A percentile compares a stretch with the other conserved stretches of the same genome.
Conservation (phyloP, 2,113 vertebrate genomes). For the Camelus dromedarius region DNA sequence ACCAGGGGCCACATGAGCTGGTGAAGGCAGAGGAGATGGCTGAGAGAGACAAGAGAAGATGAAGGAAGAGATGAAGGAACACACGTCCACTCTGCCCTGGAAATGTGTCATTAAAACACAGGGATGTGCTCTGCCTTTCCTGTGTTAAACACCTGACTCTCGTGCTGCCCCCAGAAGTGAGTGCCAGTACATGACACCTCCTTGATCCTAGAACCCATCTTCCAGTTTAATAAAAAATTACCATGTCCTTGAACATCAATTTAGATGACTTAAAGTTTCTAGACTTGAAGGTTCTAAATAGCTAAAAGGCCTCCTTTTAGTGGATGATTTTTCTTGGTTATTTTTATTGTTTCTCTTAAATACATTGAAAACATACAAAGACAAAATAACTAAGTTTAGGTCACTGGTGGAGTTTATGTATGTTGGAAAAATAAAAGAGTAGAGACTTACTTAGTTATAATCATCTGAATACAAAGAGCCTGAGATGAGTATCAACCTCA, state of each 20-base stretch:
- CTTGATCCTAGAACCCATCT: neutral
- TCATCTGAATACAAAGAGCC: slow-evolving; percentile 22
- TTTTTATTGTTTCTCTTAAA: slow-evolving; percentile 3
- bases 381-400: slow-evolving; percentile 10
- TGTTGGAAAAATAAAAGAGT: slow-evolving; percentile 31
- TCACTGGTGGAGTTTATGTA: neutral
- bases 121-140: neutral
- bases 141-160: neutral
- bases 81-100: neutral
- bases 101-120: neutral
- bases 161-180: neutral
- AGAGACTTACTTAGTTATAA: neutral
- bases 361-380: neutral
- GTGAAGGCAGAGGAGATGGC: neutral
- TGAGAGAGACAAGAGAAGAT: neutral
- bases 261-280: neutral
- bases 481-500: neutral
- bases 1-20: neutral
- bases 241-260: neutral
- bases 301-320: neutral
- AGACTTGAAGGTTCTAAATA: neutral
- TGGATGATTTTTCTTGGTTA: neutral
- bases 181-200: neutral
- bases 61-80: neutral
- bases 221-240: slow-evolving; percentile 40